These are phyloP conservation scores for Omphaloscelis lunosa DNA, from an alignment of 2,888 invertebrate genomes.

Conservation along the genomic window DNA sequence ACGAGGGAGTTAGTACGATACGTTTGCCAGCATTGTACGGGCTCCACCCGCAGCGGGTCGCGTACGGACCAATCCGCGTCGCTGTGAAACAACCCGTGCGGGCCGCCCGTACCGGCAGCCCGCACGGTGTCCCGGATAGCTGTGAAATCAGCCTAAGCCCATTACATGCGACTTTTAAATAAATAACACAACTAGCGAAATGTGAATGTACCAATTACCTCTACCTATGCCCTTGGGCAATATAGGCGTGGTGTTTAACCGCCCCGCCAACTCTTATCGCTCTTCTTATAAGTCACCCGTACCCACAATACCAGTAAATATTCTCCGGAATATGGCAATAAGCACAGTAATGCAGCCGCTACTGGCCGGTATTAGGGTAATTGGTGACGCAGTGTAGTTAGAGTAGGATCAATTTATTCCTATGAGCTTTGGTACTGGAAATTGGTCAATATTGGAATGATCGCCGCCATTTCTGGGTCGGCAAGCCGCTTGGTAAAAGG, in stretches of 20 bases:
- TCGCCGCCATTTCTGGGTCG: slow-evolving; percentile 12
- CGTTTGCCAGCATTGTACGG: no score
- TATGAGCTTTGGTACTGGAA: slow-evolving; percentile 21
- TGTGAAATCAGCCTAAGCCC: no score
- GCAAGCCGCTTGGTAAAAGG: neutral
- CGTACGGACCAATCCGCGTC: no score
- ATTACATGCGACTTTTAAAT: no score
- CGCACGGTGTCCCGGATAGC: no score
- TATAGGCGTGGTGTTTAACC: neutral
- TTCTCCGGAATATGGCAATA: slow-evolving; percentile 32
- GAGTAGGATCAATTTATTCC: slow-evolving; percentile 34
- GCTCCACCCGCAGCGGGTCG: no score
- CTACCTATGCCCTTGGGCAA: neutral
- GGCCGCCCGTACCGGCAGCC: no score
- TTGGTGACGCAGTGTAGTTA: slow-evolving; percentile 9
- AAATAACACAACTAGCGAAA: no score
- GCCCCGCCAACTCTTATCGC: neutral
- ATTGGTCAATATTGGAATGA: slow-evolving; percentile 25
- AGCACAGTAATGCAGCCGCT: slow-evolving; percentile 16
- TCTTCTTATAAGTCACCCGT: neutral
- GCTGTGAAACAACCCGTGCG: no score
- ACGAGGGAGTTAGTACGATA: no score
- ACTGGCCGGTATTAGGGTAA: slow-evolving; percentile 18
- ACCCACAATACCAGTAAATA: slow-evolving; percentile 17
- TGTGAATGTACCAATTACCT: no score